Evolutionary conservation across 2,797 vertebrate genomes (phyloP).

Genomic region (Picus viridis): DNA sequence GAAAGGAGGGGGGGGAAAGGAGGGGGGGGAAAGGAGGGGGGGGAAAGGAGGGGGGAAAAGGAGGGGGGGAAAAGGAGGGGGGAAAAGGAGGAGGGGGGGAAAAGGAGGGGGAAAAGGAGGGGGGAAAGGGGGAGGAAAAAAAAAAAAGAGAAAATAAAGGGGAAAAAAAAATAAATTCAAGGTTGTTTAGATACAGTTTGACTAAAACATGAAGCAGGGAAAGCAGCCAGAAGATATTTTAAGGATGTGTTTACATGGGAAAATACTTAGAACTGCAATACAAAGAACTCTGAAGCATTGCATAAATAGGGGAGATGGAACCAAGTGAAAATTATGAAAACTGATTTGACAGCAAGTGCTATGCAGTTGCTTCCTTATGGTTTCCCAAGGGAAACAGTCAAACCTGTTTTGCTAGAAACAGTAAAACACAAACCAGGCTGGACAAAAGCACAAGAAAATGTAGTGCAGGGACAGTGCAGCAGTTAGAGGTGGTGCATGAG

Average conservation of each 20-base stretch:
- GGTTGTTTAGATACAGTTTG: background rate
- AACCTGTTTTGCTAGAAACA: background rate
- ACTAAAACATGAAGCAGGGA: background rate
- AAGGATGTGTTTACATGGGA: background rate
- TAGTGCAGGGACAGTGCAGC: background rate
- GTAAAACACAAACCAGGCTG: background rate
- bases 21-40: no score
- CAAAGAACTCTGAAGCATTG: background rate
- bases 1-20: no score
- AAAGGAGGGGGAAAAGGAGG: no score
- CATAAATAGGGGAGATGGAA: background rate
- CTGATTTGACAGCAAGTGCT: background rate
- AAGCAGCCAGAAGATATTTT: background rate
- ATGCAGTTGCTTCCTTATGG: background rate
- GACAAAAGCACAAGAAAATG: background rate
- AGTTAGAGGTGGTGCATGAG: background rate
- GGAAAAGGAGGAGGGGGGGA: no score
- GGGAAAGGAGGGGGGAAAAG: no score
- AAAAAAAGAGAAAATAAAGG: no score
- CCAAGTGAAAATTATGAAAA: background rate
- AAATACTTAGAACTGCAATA: background rate
- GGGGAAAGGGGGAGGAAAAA: no score
- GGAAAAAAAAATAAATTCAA: background rate
- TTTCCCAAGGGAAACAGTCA: background rate
- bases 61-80: no score